Evolutionary conservation across 2,888 invertebrate genomes (phyloP).

Genomic region (Parnassius glacialis): DNA sequence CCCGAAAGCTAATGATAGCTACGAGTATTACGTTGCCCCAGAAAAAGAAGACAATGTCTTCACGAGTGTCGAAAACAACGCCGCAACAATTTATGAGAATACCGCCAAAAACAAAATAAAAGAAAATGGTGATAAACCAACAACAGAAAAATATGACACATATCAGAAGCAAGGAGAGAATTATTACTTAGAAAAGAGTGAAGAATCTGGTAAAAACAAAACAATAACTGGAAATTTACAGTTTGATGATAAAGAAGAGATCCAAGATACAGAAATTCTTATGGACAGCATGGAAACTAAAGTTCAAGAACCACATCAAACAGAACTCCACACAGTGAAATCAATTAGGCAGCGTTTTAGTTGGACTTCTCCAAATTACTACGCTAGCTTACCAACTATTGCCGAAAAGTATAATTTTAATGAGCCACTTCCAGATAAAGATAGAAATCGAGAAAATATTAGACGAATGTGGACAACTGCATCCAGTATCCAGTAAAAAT

Average conservation of each 20-base stretch:
- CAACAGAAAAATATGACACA: conserved; percentile 12
- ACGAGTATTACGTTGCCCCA: background rate
- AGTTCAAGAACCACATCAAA: conserved; percentile 7
- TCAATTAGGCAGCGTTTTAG: conserved; percentile 46
- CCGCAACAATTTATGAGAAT: background rate
- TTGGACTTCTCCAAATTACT: conserved; percentile 52
- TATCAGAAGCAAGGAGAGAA: background rate
- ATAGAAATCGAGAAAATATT: conserved; percentile 46
- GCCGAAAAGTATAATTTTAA: conserved; percentile 60
- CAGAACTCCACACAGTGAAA: conserved; percentile 39
- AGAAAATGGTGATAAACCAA: conserved; percentile 5
- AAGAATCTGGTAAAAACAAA: conserved; percentile 35
- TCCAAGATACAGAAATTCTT: conserved; percentile 14
- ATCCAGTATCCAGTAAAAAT: conserved; percentile 47
- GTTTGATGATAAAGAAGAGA: conserved; percentile 33
- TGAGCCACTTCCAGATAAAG: conserved; percentile 58
- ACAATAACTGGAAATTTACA: conserved; percentile 42
- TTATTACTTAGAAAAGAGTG: background rate
- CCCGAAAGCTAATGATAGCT: background rate
- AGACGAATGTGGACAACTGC: conserved; percentile 42
- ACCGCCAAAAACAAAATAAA: conserved; percentile 2
- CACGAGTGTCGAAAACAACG: background rate
- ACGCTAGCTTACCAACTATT: conserved; percentile 44
- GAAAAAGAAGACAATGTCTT: conserved; percentile 1
- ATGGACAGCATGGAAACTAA: conserved; percentile 16